A percentile compares a stretch with the other conserved stretches of the same genome.
Conservation (phyloP, 2,113 vertebrate species). For the Piliocolobus tephrosceles region DNA sequence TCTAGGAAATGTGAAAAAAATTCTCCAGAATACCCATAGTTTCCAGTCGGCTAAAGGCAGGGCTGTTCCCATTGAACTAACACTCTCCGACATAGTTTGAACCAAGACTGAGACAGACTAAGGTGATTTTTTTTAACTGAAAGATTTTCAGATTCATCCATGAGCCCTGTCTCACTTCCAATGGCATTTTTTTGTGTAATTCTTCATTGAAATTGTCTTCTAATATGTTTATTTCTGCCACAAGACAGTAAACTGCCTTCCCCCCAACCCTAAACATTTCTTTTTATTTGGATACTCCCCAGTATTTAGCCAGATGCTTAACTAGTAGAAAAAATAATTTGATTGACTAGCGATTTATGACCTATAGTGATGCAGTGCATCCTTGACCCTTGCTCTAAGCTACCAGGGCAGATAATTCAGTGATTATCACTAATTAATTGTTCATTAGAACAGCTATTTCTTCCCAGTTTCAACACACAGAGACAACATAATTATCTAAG, state of each 20-base stretch:
- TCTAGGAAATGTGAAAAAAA: not conserved
- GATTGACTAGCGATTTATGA: not conserved
- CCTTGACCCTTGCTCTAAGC: not conserved
- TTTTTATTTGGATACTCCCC: not conserved
- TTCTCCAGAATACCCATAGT: slow-evolving; percentile 29
- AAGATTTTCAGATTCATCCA: not conserved
- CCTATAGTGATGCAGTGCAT: accelerated
- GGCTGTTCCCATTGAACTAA: not conserved
- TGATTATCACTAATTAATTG: not conserved
- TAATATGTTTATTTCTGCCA: not conserved
- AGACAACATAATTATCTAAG: not conserved
- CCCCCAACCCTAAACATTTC: not conserved
- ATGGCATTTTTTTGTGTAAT: not conserved
- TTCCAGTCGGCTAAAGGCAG: not conserved
- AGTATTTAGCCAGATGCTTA: not conserved
- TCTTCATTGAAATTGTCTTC: not conserved
- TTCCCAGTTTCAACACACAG: not conserved
- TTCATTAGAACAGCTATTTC: not conserved
- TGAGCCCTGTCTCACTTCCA: not conserved
- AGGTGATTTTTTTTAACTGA: not conserved
- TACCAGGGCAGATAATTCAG: not conserved
- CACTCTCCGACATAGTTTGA: not conserved
- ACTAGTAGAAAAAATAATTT: not conserved
- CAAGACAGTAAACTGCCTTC: not conserved
- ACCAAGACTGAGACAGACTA: not conserved